These are phyloP conservation scores for Smittia sp. DNA, from an alignment of 2,888 invertebrate species.

Conservation along the genomic window DNA sequence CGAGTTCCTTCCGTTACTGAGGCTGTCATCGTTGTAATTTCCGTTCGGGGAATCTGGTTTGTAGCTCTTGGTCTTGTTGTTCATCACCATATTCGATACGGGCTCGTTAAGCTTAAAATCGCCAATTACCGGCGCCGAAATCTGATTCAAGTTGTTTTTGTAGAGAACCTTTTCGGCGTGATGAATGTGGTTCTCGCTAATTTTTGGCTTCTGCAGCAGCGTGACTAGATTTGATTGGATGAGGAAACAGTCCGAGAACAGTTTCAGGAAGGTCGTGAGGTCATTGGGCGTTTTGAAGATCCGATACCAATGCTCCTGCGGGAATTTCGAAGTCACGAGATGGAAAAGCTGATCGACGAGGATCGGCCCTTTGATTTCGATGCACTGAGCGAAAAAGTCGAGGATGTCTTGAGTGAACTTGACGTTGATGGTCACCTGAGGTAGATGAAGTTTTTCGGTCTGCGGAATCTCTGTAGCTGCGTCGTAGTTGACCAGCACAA, in stretches of 20 bases:
- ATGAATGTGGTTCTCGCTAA: slow-evolving; percentile 57
- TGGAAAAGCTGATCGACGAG: slow-evolving; percentile 85
- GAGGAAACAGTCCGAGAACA: slow-evolving; percentile 92
- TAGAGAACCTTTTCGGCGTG: slow-evolving; percentile 48
- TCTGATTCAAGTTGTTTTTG: slow-evolving; percentile 21
- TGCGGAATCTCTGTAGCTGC: slow-evolving; percentile 66
- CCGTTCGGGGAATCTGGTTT: slow-evolving; percentile 47
- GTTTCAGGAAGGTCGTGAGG: slow-evolving; percentile 82
- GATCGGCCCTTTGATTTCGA: slow-evolving; percentile 77
- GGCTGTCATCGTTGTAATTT: slow-evolving; percentile 49
- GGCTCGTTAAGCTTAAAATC: slow-evolving; percentile 54
- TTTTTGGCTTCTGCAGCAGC: slow-evolving; percentile 72
- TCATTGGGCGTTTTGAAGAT: slow-evolving; percentile 90
- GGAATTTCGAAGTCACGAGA: slow-evolving; percentile 71
- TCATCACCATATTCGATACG: slow-evolving; percentile 49
- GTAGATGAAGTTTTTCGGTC: slow-evolving; percentile 64
- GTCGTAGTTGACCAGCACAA: slow-evolving; percentile 72
- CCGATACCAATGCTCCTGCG: slow-evolving; percentile 75
- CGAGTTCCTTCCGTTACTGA: slow-evolving; percentile 29
- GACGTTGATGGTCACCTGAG: slow-evolving; percentile 76
- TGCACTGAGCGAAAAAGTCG: slow-evolving; percentile 77
- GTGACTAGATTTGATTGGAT: slow-evolving; percentile 91
- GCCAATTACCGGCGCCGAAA: slow-evolving; percentile 42
- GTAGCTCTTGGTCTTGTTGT: not conserved
- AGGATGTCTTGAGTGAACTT: slow-evolving; percentile 77